Percentiles rank a stretch among this genome's conserved stretches.
Conservation (phyloP, 2,888 invertebrate species). For the Mesorhabditis spiculigera region DNA sequence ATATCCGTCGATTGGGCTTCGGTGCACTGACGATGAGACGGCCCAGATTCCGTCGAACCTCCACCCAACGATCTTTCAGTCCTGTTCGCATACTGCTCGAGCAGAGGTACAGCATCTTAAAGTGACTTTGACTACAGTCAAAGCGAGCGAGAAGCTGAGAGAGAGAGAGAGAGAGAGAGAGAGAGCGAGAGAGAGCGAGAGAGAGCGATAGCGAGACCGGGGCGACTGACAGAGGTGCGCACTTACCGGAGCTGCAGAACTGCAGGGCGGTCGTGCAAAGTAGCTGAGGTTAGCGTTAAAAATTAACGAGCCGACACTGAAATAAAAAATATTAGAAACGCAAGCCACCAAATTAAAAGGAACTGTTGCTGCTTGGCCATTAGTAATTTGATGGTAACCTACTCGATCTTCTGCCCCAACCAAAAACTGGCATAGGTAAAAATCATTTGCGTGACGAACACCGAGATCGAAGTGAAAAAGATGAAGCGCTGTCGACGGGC, state of each 20-base stretch:
- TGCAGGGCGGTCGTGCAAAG: neutral
- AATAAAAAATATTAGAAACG: neutral
- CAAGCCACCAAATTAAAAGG: neutral
- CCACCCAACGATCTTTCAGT: neutral
- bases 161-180: too few relatives aligned
- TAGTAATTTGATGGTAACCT: neutral
- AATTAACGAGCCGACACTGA: neutral
- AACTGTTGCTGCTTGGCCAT: neutral
- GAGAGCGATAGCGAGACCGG: too few relatives aligned
- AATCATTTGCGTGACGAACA: neutral
- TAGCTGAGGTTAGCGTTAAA: neutral
- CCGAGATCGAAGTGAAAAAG: neutral
- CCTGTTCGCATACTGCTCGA: slow-evolving; percentile 1
- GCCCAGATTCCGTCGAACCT: neutral
- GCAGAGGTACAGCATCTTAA: slow-evolving; percentile 2
- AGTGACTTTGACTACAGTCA: neutral
- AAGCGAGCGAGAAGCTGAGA: too few relatives aligned
- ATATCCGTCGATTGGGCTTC: neutral
- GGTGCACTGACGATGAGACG: neutral
- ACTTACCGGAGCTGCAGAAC: neutral
- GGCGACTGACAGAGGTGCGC: too few relatives aligned
- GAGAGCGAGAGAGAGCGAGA: too few relatives aligned
- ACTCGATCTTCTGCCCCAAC: neutral
- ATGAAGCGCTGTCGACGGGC: neutral
- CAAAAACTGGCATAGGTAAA: neutral